Evolutionary conservation across 2,113 vertebrate genomes (phyloP).

Genomic region (Melanerpes formicivorus): DNA sequence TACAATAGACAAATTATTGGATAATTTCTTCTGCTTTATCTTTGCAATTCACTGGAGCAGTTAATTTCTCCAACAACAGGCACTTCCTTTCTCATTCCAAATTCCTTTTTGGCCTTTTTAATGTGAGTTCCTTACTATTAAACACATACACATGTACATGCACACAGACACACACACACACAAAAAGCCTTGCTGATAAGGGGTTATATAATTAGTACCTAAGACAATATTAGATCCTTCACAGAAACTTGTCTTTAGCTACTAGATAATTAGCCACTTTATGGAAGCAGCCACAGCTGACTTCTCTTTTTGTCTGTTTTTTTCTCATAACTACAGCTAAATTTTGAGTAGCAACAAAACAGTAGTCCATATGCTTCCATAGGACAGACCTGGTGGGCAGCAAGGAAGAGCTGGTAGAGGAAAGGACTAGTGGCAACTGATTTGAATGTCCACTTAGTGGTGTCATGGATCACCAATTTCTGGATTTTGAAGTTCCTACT

Average conservation of each 20-base stretch:
- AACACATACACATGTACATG: background rate
- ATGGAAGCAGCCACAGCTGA: conserved; percentile 24
- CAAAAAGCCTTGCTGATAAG: conserved; percentile 53
- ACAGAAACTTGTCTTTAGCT: conserved; percentile 59
- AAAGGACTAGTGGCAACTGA: background rate
- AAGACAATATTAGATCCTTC: conserved; percentile 61
- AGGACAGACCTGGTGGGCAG: background rate
- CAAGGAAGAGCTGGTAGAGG: background rate
- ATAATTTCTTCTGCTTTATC: conserved; percentile 81
- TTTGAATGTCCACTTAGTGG: background rate
- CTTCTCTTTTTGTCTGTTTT: background rate
- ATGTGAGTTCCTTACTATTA: conserved; percentile 60
- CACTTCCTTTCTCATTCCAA: conserved; percentile 74
- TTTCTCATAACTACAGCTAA: background rate
- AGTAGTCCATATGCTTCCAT: background rate
- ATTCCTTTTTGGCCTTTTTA: conserved; percentile 69
- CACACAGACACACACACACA: background rate
- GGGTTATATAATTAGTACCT: conserved; percentile 62
- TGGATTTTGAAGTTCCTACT: background rate
- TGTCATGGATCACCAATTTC: background rate
- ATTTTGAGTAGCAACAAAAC: background rate
- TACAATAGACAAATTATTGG: conserved; percentile 76
- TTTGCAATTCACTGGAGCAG: conserved; percentile 79
- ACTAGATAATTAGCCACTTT: conserved; percentile 28
- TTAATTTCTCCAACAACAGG: conserved; percentile 77